phyloP scores from a whole-genome alignment of 2,888 invertebrate species.

The Ormyrus rosae region DNA sequence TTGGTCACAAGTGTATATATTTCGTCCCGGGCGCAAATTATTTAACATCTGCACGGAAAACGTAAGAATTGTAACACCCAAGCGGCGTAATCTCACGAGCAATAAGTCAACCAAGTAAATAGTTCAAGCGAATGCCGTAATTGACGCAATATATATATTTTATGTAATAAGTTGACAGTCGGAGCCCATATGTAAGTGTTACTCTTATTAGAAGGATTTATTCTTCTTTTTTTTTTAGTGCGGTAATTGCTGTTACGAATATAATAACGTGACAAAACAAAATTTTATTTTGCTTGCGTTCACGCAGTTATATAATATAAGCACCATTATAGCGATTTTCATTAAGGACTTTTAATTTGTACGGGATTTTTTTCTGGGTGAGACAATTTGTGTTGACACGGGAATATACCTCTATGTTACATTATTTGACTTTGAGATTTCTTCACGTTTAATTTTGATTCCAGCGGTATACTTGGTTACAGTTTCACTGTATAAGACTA shows the following conservation, averaged over 20 bases:
- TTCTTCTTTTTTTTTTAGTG: neutral
- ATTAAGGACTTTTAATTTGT: no score
- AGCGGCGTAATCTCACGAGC: no score
- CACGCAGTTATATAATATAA: no score
- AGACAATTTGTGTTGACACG: no score
- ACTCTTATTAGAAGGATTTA: neutral
- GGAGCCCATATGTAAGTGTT: neutral
- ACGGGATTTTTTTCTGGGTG: no score
- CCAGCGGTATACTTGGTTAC: no score
- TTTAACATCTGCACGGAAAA: neutral
- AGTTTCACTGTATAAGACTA: no score
- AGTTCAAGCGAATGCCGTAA: conserved; percentile 15
- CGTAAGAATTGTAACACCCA: neutral
- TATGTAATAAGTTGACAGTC: conserved; percentile 8
- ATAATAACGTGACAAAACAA: neutral
- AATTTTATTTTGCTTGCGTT: neutral
- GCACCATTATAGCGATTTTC: no score
- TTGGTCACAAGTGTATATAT: no score
- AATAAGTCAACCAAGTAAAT: neutral
- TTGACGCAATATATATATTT: conserved; percentile 6
- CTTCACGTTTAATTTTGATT: no score
- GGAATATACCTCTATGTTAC: no score
- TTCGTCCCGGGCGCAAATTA: neutral
- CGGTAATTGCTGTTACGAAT: neutral
- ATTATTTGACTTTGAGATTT: no score